Conservation (phyloP, 2,113 vertebrate species). For the Corythoichthys intestinalis region DNA sequence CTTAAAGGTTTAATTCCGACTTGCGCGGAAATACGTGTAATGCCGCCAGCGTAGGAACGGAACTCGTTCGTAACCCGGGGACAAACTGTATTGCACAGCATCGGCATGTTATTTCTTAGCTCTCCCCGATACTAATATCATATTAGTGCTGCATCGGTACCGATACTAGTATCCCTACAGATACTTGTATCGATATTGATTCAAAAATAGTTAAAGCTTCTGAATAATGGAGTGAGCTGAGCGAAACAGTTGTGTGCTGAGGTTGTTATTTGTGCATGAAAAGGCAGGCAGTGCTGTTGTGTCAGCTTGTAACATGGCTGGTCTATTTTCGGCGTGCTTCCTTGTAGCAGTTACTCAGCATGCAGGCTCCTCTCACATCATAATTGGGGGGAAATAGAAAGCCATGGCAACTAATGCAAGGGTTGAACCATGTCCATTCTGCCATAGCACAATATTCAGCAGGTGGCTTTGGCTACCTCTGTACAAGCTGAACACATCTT, state of each 20-base stretch:
- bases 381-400: constrained; percentile 62
- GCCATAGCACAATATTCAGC: constrained; percentile 46
- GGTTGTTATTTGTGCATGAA: constrained; percentile 46
- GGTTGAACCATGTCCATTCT: constrained; percentile 53
- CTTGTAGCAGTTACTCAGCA: constrained; percentile 72
- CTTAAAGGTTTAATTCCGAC: no score
- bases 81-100: no score
- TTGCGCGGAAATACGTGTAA: no score
- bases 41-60: no score
- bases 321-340: constrained; percentile 69
- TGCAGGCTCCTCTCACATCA: constrained; percentile 64
- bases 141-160: no score
- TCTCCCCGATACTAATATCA: no score
- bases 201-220: constrained; percentile 7
- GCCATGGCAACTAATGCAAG: constrained; percentile 72
- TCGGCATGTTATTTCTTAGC: no score
- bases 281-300: constrained; percentile 53
- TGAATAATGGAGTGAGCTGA: constrained; percentile 16
- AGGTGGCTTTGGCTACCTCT: constrained; percentile 31
- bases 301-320: constrained; percentile 57
- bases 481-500: background rate
- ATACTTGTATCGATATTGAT: no score
- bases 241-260: constrained; percentile 35
- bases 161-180: no score
- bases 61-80: no score